Conservation (phyloP, 2,797 vertebrate genomes). For the Coracias cyanogaster region DNA sequence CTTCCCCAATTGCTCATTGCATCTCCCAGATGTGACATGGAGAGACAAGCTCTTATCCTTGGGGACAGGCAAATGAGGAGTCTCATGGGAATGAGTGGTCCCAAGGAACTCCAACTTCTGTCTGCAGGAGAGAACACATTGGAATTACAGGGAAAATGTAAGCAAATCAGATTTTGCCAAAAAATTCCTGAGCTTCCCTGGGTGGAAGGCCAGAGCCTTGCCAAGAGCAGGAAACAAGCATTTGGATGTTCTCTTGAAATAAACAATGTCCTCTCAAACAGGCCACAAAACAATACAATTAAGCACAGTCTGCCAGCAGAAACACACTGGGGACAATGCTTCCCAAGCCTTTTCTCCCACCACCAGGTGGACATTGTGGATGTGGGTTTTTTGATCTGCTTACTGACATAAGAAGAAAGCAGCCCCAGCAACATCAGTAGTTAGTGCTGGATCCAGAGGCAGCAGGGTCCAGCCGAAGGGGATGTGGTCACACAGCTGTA, state of each 20-base stretch:
- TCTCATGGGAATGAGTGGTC: not conserved
- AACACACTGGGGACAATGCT: not conserved
- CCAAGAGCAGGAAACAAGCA: not conserved
- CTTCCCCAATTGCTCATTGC: not conserved
- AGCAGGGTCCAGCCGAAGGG: not conserved
- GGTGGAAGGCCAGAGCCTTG: not conserved
- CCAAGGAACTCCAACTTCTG: constrained; percentile 45
- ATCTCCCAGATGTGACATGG: not conserved
- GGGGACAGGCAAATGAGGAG: not conserved
- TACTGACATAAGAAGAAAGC: not conserved
- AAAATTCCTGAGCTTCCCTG: not conserved
- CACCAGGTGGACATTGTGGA: fast-evolving
- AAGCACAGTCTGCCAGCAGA: not conserved
- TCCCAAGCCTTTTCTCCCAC: not conserved
- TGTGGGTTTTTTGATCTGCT: not conserved
- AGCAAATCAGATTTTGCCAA: not conserved
- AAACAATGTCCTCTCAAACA: not conserved
- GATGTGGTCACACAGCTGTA: constrained; percentile 15
- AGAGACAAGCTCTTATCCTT: not conserved
- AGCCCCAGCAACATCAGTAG: not conserved
- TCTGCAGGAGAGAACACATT: not conserved
- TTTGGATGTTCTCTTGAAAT: not conserved
- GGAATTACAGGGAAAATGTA: not conserved
- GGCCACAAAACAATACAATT: not conserved
- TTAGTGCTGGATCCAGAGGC: not conserved